A percentile compares a stretch with the other conserved stretches of the same genome.
Conservation (phyloP, 2,888 invertebrate species). For the Zygothrica quintamaculata region DNA sequence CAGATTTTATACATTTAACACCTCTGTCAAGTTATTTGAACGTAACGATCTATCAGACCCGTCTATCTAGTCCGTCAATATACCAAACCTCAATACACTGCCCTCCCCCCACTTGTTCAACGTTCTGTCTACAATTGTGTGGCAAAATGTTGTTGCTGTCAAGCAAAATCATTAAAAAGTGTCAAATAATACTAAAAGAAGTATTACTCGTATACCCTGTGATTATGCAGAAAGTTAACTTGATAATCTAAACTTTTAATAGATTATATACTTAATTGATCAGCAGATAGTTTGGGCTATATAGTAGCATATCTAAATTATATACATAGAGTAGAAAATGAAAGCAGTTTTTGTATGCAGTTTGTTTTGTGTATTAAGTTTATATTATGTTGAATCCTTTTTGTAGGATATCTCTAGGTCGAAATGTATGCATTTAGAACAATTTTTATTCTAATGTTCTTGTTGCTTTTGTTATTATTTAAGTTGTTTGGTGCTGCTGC, state of each 20-base stretch:
- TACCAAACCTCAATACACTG: slow-evolving; percentile 13
- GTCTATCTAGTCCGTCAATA: slow-evolving; percentile 37
- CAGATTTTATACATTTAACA: slow-evolving; percentile 50
- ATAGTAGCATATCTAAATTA: too few relatives aligned
- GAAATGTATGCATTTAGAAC: too few relatives aligned
- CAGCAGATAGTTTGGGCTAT: too few relatives aligned
- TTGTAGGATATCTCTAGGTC: too few relatives aligned
- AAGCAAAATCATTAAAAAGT: slow-evolving; percentile 77
- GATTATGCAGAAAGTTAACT: background rate
- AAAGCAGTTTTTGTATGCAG: too few relatives aligned
- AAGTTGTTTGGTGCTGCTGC: slow-evolving; percentile 12
- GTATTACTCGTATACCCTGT: slow-evolving; percentile 22
- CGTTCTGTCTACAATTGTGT: too few relatives aligned
- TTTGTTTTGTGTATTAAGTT: too few relatives aligned
- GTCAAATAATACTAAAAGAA: slow-evolving; percentile 71
- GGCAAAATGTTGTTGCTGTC: slow-evolving; percentile 63
- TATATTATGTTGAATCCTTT: too few relatives aligned
- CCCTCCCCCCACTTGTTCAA: slow-evolving; percentile 9
- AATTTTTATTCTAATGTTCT: slow-evolving; percentile 25
- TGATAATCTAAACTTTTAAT: background rate
- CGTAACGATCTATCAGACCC: slow-evolving; percentile 63
- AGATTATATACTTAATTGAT: too few relatives aligned
- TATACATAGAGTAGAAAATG: too few relatives aligned
- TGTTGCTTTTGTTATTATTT: slow-evolving; percentile 13
- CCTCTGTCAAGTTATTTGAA: slow-evolving; percentile 52